phyloP scores from a whole-genome alignment of 2,113 vertebrate genomes.

The Ammospiza caudacuta region DNA sequence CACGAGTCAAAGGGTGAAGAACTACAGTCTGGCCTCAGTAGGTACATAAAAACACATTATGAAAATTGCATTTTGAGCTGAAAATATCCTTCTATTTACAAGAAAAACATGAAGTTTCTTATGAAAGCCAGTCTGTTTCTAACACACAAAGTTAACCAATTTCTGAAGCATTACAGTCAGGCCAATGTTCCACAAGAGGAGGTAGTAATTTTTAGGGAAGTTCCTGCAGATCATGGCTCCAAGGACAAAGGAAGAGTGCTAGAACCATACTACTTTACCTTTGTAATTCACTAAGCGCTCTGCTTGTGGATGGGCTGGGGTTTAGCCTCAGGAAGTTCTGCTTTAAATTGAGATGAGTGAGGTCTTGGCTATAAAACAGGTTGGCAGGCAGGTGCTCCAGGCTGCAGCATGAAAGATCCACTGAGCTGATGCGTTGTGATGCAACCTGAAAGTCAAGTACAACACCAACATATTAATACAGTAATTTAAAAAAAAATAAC shows the following conservation, averaged over 20 bases:
- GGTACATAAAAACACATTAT: not conserved
- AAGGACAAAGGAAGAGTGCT: not conserved
- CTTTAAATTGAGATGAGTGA: constrained; percentile 98
- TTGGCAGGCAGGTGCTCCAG: constrained; percentile 94
- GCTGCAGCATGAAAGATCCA: constrained; percentile 97
- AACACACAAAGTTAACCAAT: not conserved
- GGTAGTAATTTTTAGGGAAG: not conserved
- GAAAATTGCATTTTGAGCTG: not conserved
- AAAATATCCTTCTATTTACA: not conserved
- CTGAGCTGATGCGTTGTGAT: constrained; percentile 96
- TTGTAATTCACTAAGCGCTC: constrained; percentile 87
- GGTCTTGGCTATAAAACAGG: constrained; percentile 97
- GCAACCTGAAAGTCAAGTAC: constrained; percentile 82
- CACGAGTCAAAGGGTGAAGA: not conserved
- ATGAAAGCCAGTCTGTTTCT: not conserved
- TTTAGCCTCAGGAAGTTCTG: constrained; percentile 90
- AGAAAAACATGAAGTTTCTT: not conserved
- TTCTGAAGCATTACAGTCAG: not conserved
- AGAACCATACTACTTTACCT: constrained; percentile 77
- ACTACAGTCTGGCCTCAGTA: not conserved
- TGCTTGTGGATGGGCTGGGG: constrained; percentile 74
- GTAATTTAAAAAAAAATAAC: not conserved
- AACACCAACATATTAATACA: not conserved
- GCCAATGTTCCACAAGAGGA: not conserved
- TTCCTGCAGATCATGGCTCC: not conserved